phyloP scores from a whole-genome alignment of 1,140 invertebrate species.

The Oryctes rhinoceros region DNA sequence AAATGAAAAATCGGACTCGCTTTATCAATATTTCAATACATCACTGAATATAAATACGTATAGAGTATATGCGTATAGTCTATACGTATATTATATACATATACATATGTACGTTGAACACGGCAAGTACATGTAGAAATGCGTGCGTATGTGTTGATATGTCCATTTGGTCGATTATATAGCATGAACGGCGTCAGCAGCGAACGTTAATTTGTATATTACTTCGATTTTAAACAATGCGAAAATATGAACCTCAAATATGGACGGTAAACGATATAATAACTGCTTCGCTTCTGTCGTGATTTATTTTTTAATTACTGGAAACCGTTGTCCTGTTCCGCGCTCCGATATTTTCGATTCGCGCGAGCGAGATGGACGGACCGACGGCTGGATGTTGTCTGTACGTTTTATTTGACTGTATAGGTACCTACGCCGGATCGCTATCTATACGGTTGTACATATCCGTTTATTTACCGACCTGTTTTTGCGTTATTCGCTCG shows the following conservation, averaged over 20 bases:
- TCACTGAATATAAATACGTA: background rate
- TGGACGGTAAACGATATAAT: constrained; percentile 15
- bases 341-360: background rate
- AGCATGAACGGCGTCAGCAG: background rate
- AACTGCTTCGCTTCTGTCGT: background rate
- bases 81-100: background rate
- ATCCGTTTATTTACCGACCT: background rate
- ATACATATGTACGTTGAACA: too few species aligned
- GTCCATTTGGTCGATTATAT: background rate
- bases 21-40: constrained; percentile 10
- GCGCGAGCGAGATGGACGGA: background rate
- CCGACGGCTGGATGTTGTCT: background rate
- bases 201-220: background rate
- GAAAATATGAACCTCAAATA: constrained; percentile 6
- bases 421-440: background rate
- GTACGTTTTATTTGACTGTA: background rate
- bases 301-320: constrained; percentile 20
- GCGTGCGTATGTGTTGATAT: too few species aligned
- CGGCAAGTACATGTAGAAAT: too few species aligned
- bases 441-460: background rate
- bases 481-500: background rate
- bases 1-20: background rate
- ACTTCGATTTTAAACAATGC: constrained; percentile 15
- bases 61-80: background rate
- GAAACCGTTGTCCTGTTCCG: background rate